phyloP scores from a whole-genome alignment of 2,113 vertebrate genomes.

The Sapajus apella region DNA sequence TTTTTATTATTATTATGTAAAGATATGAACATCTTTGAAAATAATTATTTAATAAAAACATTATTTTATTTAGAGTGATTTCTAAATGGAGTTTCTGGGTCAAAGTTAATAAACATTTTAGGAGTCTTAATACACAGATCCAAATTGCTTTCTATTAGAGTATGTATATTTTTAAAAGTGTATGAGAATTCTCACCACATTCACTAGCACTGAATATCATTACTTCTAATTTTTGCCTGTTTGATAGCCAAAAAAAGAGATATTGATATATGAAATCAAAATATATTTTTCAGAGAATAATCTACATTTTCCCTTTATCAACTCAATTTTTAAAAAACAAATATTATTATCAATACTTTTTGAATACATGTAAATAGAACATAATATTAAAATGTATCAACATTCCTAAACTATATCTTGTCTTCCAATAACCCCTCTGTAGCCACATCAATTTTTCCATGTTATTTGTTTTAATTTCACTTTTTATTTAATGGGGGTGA shows the following conservation, averaged over 20 bases:
- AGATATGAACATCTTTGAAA: background rate
- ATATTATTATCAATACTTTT: background rate
- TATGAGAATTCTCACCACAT: background rate
- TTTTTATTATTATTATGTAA: background rate
- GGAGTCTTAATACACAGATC: background rate
- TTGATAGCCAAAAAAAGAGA: constrained; percentile 20
- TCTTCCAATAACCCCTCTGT: background rate
- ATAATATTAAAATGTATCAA: background rate
- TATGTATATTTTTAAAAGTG: background rate
- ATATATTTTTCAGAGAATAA: background rate
- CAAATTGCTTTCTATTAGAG: background rate
- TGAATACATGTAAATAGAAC: background rate
- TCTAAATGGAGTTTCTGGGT: background rate
- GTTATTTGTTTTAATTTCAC: background rate
- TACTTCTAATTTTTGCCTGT: constrained; percentile 3
- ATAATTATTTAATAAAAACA: background rate
- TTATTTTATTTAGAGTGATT: constrained; percentile 4
- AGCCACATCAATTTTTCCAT: background rate
- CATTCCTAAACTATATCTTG: background rate
- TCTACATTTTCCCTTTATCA: background rate
- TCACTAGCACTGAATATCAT: background rate
- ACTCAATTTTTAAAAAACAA: background rate
- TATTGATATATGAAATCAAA: constrained; percentile 5
- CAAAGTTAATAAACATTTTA: constrained; percentile 23
- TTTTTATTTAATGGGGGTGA: background rate